Evolutionary conservation across 2,113 vertebrate genomes (phyloP), one percentile per base, ranked within the genome.

Genomic region (Dinomys branickii): DNA sequence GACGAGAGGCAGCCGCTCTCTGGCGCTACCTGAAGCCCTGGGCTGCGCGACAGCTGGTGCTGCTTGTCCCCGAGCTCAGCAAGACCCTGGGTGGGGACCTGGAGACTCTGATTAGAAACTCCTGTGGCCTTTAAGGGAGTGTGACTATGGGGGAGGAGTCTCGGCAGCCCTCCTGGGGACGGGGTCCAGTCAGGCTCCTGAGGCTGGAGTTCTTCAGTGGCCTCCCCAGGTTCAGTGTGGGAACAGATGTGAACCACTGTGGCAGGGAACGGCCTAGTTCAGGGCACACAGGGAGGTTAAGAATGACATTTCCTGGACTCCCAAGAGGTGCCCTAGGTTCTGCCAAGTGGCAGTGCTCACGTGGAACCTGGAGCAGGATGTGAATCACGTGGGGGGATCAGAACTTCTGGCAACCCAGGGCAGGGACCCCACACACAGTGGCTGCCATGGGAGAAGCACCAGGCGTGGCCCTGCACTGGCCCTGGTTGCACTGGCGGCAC

Each of bases 401-500:
- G 59, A 35, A 20, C 47, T n/a, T 78, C 50, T 12, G 6, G 54
- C 5, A 35, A 24, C 41, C 75, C 17, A 7, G 30, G 69, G 20
- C 7, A 3, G 56, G 67, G 38, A 22, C 5, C 28, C n/a, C 33
- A 24, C 33, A 3, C 1, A 28, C 58, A 75, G 11, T 0, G 11
- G 26, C 50, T 63, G 78, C 20, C 33, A 9, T 6, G 5, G 50
- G n/a, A 82, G 58, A 33, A 82, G 52, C n/a, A 12, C 47, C 5
- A 0, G 16, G 11, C 1, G 3, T 9, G 75, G 56, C 13, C 28
- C 4, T 20, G 9, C 1, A 1, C 78, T 13, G 59, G 47, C 56
- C 16, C 38, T 12, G 10, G 26, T 38, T 52, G 47, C 20, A n/a
- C 12, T 80, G n/a, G 2, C 19, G 4, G 26, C 50, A 22, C 81